Conservation (phyloP, 2,797 vertebrate genomes). For the Tadarida brasiliensis region DNA sequence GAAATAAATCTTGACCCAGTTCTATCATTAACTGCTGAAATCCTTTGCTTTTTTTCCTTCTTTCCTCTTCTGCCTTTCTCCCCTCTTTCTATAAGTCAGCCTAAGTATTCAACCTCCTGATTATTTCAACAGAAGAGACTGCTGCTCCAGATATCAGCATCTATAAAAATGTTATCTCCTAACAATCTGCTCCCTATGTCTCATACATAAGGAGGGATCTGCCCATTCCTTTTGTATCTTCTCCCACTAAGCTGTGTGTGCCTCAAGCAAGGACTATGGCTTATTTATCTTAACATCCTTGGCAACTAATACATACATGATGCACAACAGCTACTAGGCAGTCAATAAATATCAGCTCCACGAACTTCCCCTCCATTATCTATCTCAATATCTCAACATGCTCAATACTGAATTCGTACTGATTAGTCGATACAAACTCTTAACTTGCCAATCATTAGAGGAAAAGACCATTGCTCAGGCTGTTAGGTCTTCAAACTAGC, state of each 20-base stretch:
- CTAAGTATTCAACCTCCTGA: neutral
- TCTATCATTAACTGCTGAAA: slow-evolving; percentile 44
- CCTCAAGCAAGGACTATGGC: neutral
- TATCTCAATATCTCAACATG: neutral
- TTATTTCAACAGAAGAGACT: neutral
- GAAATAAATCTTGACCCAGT: slow-evolving; percentile 56
- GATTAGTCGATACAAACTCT: neutral
- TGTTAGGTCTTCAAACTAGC: slow-evolving; percentile 16
- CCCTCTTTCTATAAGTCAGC: neutral
- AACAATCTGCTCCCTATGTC: neutral
- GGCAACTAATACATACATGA: neutral
- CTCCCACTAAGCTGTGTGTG: neutral
- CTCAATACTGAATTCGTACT: neutral
- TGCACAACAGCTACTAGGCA: neutral
- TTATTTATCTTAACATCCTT: neutral
- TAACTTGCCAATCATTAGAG: slow-evolving; percentile 8
- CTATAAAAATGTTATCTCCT: neutral
- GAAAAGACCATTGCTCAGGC: slow-evolving; percentile 9
- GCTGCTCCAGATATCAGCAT: neutral
- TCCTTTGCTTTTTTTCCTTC: neutral
- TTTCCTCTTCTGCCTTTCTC: neutral
- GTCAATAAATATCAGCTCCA: neutral
- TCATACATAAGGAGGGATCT: neutral
- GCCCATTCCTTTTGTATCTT: neutral
- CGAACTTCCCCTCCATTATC: neutral